A percentile compares a stretch with the other conserved stretches of the same genome.
Evolutionary conservation across 2,888 invertebrate species (phyloP).

Genomic region (Drosophila kuntzei): DNA sequence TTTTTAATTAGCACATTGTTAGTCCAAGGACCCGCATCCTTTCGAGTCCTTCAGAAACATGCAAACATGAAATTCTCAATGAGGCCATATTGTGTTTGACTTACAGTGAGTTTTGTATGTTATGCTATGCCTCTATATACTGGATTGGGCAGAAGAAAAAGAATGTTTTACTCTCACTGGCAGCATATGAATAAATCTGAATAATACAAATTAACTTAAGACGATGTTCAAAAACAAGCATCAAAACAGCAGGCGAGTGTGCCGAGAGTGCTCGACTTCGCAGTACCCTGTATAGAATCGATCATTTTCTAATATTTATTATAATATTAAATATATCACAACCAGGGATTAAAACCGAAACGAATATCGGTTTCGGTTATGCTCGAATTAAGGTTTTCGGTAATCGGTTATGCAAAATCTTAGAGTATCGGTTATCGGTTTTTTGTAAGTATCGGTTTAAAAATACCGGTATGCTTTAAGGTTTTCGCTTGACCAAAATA

Average conservation of each 20-base stretch:
- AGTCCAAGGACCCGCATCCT: constrained; percentile 13
- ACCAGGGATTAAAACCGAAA: too few species aligned
- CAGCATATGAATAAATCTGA: constrained; percentile 4
- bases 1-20: constrained; percentile 58
- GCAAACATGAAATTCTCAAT: background rate
- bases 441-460: too few species aligned
- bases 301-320: too few species aligned
- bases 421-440: too few species aligned
- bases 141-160: background rate
- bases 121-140: background rate
- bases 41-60: constrained; percentile 14
- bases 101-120: constrained; percentile 2
- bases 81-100: background rate
- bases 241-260: background rate
- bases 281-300: too few species aligned
- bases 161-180: background rate
- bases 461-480: too few species aligned
- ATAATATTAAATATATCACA: too few species aligned
- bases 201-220: constrained; percentile 10
- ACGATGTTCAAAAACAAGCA: background rate
- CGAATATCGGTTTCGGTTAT: too few species aligned
- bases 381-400: too few species aligned
- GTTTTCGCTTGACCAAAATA: too few species aligned
- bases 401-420: too few species aligned
- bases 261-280: background rate